phyloP scores from a whole-genome alignment of 2,113 vertebrate genomes.

The Dendropsophus ebraccatus region DNA sequence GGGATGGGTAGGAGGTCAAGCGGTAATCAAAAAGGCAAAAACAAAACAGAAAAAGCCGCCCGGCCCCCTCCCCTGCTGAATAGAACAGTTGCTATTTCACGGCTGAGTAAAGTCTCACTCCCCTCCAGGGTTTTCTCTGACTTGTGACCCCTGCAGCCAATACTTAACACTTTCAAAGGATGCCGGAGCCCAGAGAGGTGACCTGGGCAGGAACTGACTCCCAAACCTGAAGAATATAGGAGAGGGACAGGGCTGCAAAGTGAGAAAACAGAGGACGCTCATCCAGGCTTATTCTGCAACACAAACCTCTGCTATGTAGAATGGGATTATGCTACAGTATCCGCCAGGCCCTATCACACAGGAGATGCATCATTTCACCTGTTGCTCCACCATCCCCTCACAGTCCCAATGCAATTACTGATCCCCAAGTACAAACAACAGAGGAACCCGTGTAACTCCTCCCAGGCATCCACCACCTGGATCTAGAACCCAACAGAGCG shows the following conservation, averaged over 20 bases:
- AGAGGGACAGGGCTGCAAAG: not conserved
- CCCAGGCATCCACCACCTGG: too few species aligned
- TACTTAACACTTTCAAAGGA: constrained; percentile 83
- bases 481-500: too few species aligned
- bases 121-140: constrained; percentile 80
- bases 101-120: constrained; percentile 77
- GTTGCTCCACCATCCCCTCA: not conserved
- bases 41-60: constrained; percentile 53
- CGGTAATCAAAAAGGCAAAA: constrained; percentile 56
- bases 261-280: not conserved
- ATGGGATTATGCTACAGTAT: not conserved
- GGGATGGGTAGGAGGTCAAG: constrained; percentile 61
- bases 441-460: too few species aligned
- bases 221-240: constrained; percentile 52
- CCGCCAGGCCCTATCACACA: not conserved
- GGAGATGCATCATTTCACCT: not conserved
- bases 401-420: not conserved
- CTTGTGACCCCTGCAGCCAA: constrained; percentile 86
- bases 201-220: constrained; percentile 68
- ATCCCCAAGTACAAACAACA: too few species aligned
- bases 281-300: too few species aligned
- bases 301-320: too few species aligned
- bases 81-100: constrained; percentile 77
- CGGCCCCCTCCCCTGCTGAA: constrained; percentile 60
- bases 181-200: constrained; percentile 72